phyloP scores from a whole-genome alignment of 2,888 invertebrate genomes.

The Chaitophorus viminalis region DNA sequence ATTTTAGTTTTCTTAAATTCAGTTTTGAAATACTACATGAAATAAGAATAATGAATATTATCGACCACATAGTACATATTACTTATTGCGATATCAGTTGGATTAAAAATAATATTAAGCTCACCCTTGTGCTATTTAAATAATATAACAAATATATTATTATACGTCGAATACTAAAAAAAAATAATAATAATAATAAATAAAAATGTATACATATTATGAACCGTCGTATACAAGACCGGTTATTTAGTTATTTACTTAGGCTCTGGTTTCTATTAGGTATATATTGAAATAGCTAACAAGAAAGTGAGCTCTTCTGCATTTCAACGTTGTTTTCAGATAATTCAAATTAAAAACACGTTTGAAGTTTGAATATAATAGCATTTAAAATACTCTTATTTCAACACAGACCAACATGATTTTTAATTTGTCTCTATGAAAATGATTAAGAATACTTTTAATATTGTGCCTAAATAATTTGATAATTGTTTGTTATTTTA shows the following conservation, averaged over 20 bases:
- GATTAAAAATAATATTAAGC: background rate
- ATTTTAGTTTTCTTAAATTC: background rate
- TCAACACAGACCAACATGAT: background rate
- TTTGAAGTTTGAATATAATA: constrained; percentile 6
- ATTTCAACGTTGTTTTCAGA: constrained; percentile 7
- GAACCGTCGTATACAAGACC: constrained; percentile 16
- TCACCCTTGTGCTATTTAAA: constrained; percentile 17
- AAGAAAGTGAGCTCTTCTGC: constrained; percentile 49
- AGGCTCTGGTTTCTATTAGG: constrained; percentile 39
- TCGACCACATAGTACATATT: background rate
- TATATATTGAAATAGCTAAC: constrained; percentile 23
- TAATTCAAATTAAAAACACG: constrained; percentile 32
- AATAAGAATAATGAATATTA: background rate
- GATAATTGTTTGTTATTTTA: background rate
- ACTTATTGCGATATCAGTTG: background rate
- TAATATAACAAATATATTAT: background rate
- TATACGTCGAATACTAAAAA: constrained; percentile 10
- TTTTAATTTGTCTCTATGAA: too few relatives aligned
- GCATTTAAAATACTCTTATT: background rate
- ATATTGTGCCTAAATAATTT: background rate
- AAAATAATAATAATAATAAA: constrained; percentile 19
- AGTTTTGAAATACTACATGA: constrained; percentile 14
- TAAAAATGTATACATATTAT: background rate
- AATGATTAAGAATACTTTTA: too few relatives aligned
- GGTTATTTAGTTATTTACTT: constrained; percentile 32